These are phyloP conservation scores for Pararge aegeria DNA, from an alignment of 1,140 invertebrate species.

Conservation along the genomic window DNA sequence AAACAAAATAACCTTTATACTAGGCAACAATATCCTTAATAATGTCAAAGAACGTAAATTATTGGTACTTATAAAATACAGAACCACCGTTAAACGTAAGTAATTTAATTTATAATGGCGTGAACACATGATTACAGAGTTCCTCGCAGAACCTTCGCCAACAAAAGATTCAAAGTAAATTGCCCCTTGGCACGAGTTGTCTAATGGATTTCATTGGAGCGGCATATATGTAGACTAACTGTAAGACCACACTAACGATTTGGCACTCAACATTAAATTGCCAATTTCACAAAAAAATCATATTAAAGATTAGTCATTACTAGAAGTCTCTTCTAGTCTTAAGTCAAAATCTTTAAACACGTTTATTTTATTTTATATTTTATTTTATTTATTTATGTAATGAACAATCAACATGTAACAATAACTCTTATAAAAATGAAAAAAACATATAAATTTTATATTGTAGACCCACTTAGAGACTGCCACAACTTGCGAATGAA, in stretches of 20 bases:
- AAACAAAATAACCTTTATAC: too few species aligned
- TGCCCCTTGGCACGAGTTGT: slow-evolving; percentile 52
- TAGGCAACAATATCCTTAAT: background rate
- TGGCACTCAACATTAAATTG: background rate
- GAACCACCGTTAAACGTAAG: background rate
- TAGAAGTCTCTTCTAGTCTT: too few species aligned
- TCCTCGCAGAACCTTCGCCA: slow-evolving; percentile 57
- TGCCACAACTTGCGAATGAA: too few species aligned
- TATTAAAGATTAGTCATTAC: too few species aligned
- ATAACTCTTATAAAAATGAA: too few species aligned
- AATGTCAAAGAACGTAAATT: background rate
- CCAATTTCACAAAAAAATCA: too few species aligned
- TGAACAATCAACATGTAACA: too few species aligned
- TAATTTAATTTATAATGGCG: slow-evolving; percentile 1
- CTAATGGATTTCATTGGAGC: slow-evolving; percentile 68
- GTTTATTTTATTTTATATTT: too few species aligned
- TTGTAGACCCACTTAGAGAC: too few species aligned
- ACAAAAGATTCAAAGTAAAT: slow-evolving; percentile 64
- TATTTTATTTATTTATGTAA: too few species aligned
- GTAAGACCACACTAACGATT: background rate
- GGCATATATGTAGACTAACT: slow-evolving; percentile 62
- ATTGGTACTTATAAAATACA: background rate
- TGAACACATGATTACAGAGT: slow-evolving; percentile 43
- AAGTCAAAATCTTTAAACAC: too few species aligned
- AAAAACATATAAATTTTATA: too few species aligned